Evolutionary conservation across 37 sponge, comb jelly and placozoan species (phyloP), one percentile per base, ranked within the genome.

Genomic region (Halichondria panicea): DNA sequence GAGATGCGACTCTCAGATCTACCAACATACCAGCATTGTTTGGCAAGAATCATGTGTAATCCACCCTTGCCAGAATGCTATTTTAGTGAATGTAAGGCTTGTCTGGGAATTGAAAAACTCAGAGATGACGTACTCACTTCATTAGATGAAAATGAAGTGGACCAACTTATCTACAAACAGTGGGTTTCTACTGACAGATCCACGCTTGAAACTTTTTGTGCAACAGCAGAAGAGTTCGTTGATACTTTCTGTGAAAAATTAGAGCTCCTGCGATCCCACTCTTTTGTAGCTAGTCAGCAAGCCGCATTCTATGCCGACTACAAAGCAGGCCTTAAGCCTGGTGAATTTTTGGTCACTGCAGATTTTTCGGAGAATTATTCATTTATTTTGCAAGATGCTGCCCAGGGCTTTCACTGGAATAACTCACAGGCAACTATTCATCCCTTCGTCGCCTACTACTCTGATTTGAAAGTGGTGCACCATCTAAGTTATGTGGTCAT

Each of bases 291-390:
- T 46, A 59, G 34, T 28, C 72, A 81, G 46, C 81, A 81, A 33
- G 45, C 72, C 39, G 24, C 30, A 63, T 81, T 63, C 46, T 54
- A 63, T 37, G 62, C 31, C 27, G 42, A 82, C 30, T 21, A 28
- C 19, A 82, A 82, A 50, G 46, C 67, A 38, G n/a, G 37, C 21
- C 39, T 81, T 32, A 52, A 81, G 32, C 45, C 56, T 55, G 67
- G 66, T 57, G 75, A 73, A 38, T 37, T 74, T 32, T 24, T 73
- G 53, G 75, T 75, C 13, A 58, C 66, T 46, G 71, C 63, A 33
- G 84, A 75, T 66, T 76, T 76, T 46, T 67, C 77, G 24, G 71
- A 75, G 37, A 83, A 83, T 58, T 75, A 73, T 82, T 46, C 56
- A 18, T 71, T 81, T 81, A 28, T 71, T n/a, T 28, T 78, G 18